A percentile compares a stretch with the other conserved stretches of the same genome.
Conservation (phyloP, 2,113 vertebrate genomes). For the Pyrgilauda ruficollis region DNA sequence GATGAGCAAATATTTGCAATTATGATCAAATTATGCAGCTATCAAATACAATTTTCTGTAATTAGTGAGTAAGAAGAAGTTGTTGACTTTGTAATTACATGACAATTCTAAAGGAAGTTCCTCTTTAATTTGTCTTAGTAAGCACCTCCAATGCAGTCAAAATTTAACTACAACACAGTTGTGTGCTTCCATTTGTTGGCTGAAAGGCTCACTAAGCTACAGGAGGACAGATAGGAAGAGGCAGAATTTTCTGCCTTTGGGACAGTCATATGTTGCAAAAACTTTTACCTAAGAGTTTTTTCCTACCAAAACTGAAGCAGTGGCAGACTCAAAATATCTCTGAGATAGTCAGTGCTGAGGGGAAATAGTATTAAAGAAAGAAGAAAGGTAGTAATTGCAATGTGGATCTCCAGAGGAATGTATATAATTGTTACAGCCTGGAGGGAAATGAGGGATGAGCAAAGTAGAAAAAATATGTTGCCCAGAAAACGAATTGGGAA, state of each 20-base stretch:
- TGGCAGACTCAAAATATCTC: background rate
- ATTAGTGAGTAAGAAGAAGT: constrained; percentile 46
- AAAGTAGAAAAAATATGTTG: background rate
- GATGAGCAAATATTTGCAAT: constrained; percentile 52
- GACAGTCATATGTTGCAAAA: background rate
- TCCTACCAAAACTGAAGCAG: background rate
- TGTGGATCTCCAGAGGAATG: background rate
- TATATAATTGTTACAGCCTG: background rate
- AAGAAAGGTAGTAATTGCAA: background rate
- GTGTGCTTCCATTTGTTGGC: accelerated
- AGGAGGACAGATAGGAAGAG: background rate
- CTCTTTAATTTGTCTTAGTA: constrained; percentile 25
- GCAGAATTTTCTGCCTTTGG: background rate
- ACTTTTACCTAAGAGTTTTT: background rate
- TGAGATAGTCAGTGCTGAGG: background rate
- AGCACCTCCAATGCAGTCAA: background rate
- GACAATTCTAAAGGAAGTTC: constrained; percentile 53
- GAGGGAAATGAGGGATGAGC: background rate
- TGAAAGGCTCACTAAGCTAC: background rate
- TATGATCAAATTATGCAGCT: constrained; percentile 35
- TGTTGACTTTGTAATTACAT: constrained; percentile 61
- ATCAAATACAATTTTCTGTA: constrained; percentile 62
- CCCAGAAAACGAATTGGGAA: background rate
- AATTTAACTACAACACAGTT: background rate
- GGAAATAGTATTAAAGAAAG: background rate